Evolutionary conservation across 2,797 vertebrate species (phyloP).

Genomic region (Gadopsis bispinosus): DNA sequence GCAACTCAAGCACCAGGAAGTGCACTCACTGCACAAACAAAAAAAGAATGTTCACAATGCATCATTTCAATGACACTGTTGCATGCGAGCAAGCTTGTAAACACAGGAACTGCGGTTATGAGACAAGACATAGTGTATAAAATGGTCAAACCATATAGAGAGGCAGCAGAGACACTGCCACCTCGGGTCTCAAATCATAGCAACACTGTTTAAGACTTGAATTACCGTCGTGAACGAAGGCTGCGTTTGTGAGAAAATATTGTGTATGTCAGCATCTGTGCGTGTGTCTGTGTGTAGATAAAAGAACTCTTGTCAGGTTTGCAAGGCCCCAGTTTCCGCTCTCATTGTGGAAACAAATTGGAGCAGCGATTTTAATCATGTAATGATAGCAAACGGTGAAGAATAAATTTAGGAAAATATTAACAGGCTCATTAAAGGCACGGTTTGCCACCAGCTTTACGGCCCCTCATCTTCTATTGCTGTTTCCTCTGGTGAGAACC

Average conservation of each 20-base stretch:
- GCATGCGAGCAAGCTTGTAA: slow-evolving; percentile 23
- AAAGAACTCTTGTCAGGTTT: background rate
- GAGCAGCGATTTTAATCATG: slow-evolving; percentile 35
- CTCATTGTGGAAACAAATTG: slow-evolving; percentile 40
- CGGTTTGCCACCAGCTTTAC: slow-evolving; percentile 14
- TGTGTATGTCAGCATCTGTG: slow-evolving; percentile 16
- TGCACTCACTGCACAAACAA: background rate
- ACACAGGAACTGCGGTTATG: slow-evolving; percentile 36
- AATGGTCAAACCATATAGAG: slow-evolving; percentile 18
- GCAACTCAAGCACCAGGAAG: slow-evolving; percentile 7
- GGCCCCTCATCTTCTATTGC: slow-evolving; percentile 7
- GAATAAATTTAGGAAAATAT: slow-evolving; percentile 27
- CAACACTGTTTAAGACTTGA: slow-evolving; percentile 45
- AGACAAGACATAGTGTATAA: slow-evolving; percentile 26
- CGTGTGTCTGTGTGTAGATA: background rate
- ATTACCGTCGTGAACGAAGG: slow-evolving; percentile 19
- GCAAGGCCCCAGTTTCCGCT: slow-evolving; percentile 7
- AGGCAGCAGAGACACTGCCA: slow-evolving; percentile 34
- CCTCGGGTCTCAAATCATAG: slow-evolving; percentile 46
- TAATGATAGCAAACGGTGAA: background rate
- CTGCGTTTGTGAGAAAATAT: slow-evolving; percentile 36
- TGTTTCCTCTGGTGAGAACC: slow-evolving; percentile 27
- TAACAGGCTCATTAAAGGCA: slow-evolving; percentile 39
- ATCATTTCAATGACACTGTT: slow-evolving; percentile 37
- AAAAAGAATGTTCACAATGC: slow-evolving; percentile 12